Percentiles rank a stretch among this genome's conserved stretches.
Conservation (phyloP, 1,140 invertebrate genomes). For the Drosophila ercepeae region DNA sequence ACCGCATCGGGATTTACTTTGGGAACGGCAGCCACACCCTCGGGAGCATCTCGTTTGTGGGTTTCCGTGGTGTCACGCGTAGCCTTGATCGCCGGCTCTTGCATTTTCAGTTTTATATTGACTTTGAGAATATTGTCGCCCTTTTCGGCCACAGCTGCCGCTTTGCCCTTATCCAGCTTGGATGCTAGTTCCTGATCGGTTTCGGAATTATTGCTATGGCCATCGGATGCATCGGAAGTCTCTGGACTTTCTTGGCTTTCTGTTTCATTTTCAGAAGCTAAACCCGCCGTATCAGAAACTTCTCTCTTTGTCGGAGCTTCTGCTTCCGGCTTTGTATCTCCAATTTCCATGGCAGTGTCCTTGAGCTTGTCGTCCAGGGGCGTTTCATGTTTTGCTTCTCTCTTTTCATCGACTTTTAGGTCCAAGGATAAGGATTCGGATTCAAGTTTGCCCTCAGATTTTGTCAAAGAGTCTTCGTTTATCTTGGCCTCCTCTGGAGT, state of each 20-base stretch:
- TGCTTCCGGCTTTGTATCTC: not conserved
- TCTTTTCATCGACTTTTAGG: not conserved
- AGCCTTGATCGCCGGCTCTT: slow-evolving; percentile 5
- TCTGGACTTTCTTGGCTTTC: not conserved
- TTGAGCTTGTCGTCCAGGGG: not conserved
- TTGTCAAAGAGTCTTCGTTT: not conserved
- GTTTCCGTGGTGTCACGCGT: not conserved
- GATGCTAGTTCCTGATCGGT: not conserved
- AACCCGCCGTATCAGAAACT: not conserved
- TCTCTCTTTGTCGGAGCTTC: not conserved
- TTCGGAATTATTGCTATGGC: no score
- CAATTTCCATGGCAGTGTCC: not conserved
- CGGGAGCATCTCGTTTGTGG: not conserved
- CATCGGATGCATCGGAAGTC: not conserved
- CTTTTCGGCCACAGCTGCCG: not conserved
- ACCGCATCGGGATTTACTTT: slow-evolving; percentile 39
- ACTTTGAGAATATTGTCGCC: not conserved
- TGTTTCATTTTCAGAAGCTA: not conserved
- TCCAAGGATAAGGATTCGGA: slow-evolving; percentile 23
- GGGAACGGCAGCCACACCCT: not conserved
- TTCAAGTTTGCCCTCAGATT: not conserved
- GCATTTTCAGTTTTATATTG: slow-evolving; percentile 15
- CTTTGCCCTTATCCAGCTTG: not conserved
- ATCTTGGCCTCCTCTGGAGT: not conserved
- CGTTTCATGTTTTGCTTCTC: not conserved